Evolutionary conservation across 2,113 vertebrate species (phyloP).

Genomic region (Apistogramma diplotaenia): DNA sequence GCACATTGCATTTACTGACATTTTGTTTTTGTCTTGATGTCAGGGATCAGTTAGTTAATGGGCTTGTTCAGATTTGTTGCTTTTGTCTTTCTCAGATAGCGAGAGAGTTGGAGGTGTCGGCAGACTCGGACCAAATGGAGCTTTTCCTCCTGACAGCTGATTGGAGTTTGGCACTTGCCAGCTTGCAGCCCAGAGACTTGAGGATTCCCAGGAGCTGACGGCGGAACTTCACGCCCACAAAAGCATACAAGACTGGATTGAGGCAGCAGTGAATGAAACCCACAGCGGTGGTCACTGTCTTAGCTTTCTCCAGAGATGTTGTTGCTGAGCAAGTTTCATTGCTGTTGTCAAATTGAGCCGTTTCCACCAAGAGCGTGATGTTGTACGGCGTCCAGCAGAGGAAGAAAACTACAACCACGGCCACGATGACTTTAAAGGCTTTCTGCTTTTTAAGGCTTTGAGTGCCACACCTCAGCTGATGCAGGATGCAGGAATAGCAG

Average conservation of each 20-base stretch:
- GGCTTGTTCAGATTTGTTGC: not conserved
- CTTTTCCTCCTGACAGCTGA: constrained; percentile 55
- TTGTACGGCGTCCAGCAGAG: constrained; percentile 87
- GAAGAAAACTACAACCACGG: constrained; percentile 83
- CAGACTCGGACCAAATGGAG: constrained; percentile 82
- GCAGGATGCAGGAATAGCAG: too few relatives aligned
- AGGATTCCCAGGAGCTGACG: constrained; percentile 77
- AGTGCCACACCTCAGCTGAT: too few relatives aligned
- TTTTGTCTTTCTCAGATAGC: constrained; percentile 60
- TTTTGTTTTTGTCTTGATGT: too few relatives aligned
- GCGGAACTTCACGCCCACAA: constrained; percentile 85
- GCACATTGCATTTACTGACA: too few relatives aligned
- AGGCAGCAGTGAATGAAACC: constrained; percentile 86
- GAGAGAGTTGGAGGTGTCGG: constrained; percentile 77
- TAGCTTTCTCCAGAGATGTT: constrained; percentile 62
- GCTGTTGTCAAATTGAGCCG: constrained; percentile 45
- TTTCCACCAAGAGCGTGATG: constrained; percentile 78
- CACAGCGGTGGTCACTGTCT: constrained; percentile 70
- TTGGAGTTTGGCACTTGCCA: constrained; percentile 14
- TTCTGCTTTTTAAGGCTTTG: too few relatives aligned
- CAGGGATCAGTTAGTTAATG: too few relatives aligned
- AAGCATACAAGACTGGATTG: constrained; percentile 88
- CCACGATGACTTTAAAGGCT: too few relatives aligned
- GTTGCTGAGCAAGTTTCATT: constrained; percentile 35
- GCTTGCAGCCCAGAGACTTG: constrained; percentile 64